Percentiles rank a stretch among this genome's conserved stretches.
Conservation (phyloP, 2,113 vertebrate genomes). For the Menidia beryllina region DNA sequence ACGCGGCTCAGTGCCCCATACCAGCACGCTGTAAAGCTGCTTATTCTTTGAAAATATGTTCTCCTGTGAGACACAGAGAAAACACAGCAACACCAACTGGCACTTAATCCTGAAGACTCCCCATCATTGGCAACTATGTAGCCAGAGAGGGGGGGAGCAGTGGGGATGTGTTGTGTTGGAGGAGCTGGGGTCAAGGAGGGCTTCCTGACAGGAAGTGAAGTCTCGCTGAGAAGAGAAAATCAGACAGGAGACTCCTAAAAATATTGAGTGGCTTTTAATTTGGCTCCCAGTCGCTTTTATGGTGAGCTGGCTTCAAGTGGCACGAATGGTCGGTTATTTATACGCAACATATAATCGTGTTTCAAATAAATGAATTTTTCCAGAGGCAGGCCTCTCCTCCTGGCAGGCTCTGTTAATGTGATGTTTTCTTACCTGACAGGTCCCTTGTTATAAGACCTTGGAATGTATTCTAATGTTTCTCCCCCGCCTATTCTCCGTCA, state of each 20-base stretch:
- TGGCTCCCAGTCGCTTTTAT: slow-evolving; percentile 83
- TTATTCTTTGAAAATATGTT: slow-evolving; percentile 89
- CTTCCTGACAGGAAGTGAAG: slow-evolving; percentile 96
- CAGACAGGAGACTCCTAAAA: slow-evolving; percentile 83
- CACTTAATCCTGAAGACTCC: slow-evolving; percentile 94
- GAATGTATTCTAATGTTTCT: slow-evolving; percentile 58
- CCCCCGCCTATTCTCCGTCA: slow-evolving; percentile 39
- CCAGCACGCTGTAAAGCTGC: slow-evolving; percentile 77
- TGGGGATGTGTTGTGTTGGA: slow-evolving; percentile 54
- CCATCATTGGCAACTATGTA: slow-evolving; percentile 89
- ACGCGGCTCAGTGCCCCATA: slow-evolving; percentile 73
- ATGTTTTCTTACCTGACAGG: slow-evolving; percentile 66
- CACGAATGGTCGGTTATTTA: slow-evolving; percentile 51
- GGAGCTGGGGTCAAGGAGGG: slow-evolving; percentile 57
- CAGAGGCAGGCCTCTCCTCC: slow-evolving; percentile 20
- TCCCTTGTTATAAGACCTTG: slow-evolving; percentile 55
- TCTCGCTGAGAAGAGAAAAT: slow-evolving; percentile 77
- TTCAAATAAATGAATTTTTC: slow-evolving; percentile 69
- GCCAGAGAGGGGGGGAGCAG: slow-evolving; percentile 66
- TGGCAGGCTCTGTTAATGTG: slow-evolving; percentile 48
- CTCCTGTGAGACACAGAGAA: slow-evolving; percentile 91
- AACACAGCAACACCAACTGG: slow-evolving; percentile 97
- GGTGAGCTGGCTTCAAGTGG: slow-evolving; percentile 58
- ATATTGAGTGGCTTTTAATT: slow-evolving; percentile 92
- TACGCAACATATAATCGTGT: slow-evolving; percentile 56